A percentile compares a stretch with the other conserved stretches of the same genome.
These are phyloP conservation scores for Drosophila arizonae DNA, from an alignment of 1,140 invertebrate species.

Conservation along the genomic window DNA sequence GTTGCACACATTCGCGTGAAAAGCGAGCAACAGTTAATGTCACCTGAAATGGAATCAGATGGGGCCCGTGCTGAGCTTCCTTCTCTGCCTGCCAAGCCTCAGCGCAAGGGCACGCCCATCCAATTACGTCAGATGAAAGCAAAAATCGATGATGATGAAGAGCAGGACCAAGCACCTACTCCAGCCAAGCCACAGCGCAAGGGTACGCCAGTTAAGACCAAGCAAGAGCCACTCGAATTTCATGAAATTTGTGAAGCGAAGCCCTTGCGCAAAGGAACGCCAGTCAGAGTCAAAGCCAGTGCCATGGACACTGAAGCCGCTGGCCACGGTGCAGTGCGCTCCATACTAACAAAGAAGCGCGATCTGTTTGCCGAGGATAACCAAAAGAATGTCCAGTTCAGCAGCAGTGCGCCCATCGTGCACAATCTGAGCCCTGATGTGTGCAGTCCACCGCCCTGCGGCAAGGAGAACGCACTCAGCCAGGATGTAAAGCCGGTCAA, in stretches of 20 bases:
- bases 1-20: slow-evolving; percentile 48
- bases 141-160: not conserved
- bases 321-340: slow-evolving; percentile 36
- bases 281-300: slow-evolving; percentile 8
- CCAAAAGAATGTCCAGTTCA: slow-evolving; percentile 62
- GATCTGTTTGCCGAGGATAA: slow-evolving; percentile 50
- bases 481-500: slow-evolving; percentile 52
- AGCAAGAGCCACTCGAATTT: slow-evolving; percentile 8
- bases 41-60: not conserved
- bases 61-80: not conserved
- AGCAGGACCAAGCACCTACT: not conserved
- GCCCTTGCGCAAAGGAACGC: slow-evolving; percentile 49
- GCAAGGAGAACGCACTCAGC: slow-evolving; percentile 52
- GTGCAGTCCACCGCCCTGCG: not conserved
- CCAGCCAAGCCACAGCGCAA: slow-evolving; percentile 20
- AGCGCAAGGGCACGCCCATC: slow-evolving; percentile 17
- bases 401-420: slow-evolving; percentile 46
- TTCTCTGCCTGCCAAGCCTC: slow-evolving; percentile 1
- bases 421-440: slow-evolving; percentile 52
- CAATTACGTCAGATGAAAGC: not conserved
- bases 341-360: slow-evolving; percentile 60
- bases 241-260: slow-evolving; percentile 31
- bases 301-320: not conserved
- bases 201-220: slow-evolving; percentile 34
- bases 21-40: slow-evolving; percentile 33